Conservation (phyloP, 2,797 vertebrate genomes). For the Botia kubotai region DNA sequence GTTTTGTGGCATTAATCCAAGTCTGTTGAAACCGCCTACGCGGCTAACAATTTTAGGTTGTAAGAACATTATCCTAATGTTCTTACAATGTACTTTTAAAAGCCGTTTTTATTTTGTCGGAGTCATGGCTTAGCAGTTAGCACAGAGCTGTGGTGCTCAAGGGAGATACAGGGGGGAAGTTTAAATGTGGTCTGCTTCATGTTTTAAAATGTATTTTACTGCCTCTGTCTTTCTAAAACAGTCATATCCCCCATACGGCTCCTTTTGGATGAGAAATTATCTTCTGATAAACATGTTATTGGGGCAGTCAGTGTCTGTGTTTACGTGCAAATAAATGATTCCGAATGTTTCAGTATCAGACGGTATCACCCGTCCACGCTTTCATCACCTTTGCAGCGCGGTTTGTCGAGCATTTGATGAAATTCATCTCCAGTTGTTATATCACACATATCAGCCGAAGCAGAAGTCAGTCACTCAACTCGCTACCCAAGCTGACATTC, state of each 20-base stretch:
- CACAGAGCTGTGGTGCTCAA: background rate
- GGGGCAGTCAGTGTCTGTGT: background rate
- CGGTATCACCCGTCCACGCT: background rate
- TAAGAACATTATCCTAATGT: too few relatives aligned
- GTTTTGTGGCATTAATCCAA: background rate
- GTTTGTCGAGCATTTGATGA: conserved; percentile 21
- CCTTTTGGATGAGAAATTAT: background rate
- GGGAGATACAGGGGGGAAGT: background rate
- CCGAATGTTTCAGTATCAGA: background rate
- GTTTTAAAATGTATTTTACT: background rate
- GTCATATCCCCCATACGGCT: background rate
- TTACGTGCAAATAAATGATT: conserved; percentile 3
- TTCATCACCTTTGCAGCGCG: background rate
- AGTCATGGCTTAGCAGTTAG: background rate
- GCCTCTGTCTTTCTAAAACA: background rate
- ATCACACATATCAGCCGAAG: conserved; percentile 51
- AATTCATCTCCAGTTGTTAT: conserved; percentile 43
- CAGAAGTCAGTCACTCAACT: conserved; percentile 66
- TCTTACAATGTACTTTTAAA: background rate
- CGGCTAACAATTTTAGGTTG: too few relatives aligned
- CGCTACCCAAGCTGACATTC: conserved; percentile 68
- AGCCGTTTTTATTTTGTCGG: background rate
- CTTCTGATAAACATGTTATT: background rate
- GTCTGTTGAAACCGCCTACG: background rate
- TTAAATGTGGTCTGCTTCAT: background rate